Conservation (phyloP, 1,140 invertebrate genomes). For the Cotesia typhae region DNA sequence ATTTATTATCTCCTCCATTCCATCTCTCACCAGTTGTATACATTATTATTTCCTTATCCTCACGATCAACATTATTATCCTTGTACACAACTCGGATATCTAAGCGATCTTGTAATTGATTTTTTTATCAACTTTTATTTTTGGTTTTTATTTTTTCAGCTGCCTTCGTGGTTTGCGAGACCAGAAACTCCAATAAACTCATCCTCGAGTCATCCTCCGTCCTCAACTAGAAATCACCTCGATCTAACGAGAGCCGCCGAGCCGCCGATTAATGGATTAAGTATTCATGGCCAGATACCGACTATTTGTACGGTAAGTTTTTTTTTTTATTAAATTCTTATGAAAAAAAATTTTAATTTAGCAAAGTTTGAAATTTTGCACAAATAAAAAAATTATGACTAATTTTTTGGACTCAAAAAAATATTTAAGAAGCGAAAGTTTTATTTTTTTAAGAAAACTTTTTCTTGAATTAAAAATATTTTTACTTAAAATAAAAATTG, state of each 20-base stretch:
- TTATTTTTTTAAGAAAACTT: no score
- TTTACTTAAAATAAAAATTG: no score
- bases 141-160: constrained; percentile 47
- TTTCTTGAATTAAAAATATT: no score
- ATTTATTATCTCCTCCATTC: constrained; percentile 9
- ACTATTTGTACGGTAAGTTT: constrained; percentile 61
- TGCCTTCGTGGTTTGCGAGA: constrained; percentile 57
- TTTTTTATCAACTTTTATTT: constrained; percentile 23
- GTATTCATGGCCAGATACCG: constrained; percentile 60
- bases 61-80: constrained; percentile 21
- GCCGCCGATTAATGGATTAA: constrained; percentile 44
- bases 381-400: no score
- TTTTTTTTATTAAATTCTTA: not conserved
- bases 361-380: no score
- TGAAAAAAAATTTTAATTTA: no score
- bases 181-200: constrained; percentile 51
- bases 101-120: constrained; percentile 11
- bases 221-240: constrained; percentile 46
- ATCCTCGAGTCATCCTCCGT: constrained; percentile 29
- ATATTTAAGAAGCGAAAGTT: no score
- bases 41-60: constrained; percentile 15
- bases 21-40: constrained; percentile 3
- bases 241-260: constrained; percentile 49
- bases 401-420: no score
- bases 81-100: constrained; percentile 17